Percentiles rank a stretch among this genome's conserved stretches.
These are phyloP conservation scores for Hirudo medicinalis DNA, from an alignment of 1,140 invertebrate species.

Conservation along the genomic window DNA sequence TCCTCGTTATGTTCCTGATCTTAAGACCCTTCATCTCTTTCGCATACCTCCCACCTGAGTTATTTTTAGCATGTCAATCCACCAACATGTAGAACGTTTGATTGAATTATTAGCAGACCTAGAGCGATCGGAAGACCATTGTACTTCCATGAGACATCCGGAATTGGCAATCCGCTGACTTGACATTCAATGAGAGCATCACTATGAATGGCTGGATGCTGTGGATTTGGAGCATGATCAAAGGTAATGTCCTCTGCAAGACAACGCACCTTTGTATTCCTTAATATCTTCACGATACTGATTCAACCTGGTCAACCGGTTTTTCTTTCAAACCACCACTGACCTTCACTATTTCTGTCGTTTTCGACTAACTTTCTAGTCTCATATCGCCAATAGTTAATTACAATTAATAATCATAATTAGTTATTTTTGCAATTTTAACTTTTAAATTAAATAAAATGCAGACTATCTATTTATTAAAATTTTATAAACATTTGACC, in stretches of 20 bases:
- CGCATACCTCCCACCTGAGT: conserved; percentile 53
- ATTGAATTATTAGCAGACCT: conserved; percentile 7
- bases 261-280: background rate
- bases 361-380: too few relatives aligned
- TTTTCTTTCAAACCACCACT: too few relatives aligned
- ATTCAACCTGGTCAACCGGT: too few relatives aligned
- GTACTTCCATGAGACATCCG: conserved; percentile 22
- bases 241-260: conserved; percentile 24
- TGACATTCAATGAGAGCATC: conserved; percentile 22
- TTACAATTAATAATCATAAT: too few relatives aligned
- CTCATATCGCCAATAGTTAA: too few relatives aligned
- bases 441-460: background rate
- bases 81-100: too few relatives aligned
- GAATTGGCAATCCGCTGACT: conserved; percentile 21
- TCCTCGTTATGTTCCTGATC: conserved; percentile 61
- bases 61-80: background rate
- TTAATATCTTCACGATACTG: background rate
- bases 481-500: background rate
- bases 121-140: conserved; percentile 11
- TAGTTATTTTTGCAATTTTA: too few relatives aligned
- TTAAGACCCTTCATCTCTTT: conserved; percentile 60
- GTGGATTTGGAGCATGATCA: conserved; percentile 21
- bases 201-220: conserved; percentile 21
- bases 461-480: background rate
- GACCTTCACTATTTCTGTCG: too few relatives aligned